These are phyloP conservation scores for Oscheius sp. DNA, from an alignment of 2,888 invertebrate genomes.

Conservation along the genomic window DNA sequence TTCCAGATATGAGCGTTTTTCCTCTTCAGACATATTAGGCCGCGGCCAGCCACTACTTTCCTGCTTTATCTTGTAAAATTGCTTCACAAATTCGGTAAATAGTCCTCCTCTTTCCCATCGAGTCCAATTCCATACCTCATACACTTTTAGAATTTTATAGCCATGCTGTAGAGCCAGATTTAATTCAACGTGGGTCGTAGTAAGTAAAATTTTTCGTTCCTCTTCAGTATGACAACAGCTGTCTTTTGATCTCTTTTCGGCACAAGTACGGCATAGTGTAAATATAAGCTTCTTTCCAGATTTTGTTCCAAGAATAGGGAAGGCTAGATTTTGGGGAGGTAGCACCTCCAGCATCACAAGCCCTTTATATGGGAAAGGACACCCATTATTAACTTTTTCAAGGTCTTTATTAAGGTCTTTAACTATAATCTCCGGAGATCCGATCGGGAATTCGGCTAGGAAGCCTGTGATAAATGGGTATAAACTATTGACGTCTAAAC, in stretches of 20 bases:
- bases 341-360: no score
- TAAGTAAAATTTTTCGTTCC: background rate
- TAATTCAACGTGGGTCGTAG: constrained; percentile 1
- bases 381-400: no score
- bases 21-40: background rate
- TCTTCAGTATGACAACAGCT: constrained; percentile 7
- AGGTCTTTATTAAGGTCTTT: background rate
- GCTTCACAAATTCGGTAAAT: background rate
- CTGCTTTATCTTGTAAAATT: background rate
- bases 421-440: background rate
- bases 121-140: constrained; percentile 15
- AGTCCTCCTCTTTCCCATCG: constrained; percentile 9
- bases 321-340: background rate
- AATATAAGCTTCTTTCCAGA: background rate
- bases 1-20: background rate
- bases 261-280: constrained; percentile 13
- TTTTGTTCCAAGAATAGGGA: constrained; percentile 1
- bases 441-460: background rate
- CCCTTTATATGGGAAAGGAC: constrained; percentile 6
- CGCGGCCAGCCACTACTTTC: background rate
- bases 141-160: background rate
- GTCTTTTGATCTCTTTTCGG: background rate
- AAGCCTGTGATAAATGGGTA: constrained; percentile 6
- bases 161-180: background rate
- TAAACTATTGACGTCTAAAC: background rate